These are phyloP conservation scores for Lottia scabra DNA, from an alignment of 2,888 invertebrate genomes.

Conservation along the genomic window DNA sequence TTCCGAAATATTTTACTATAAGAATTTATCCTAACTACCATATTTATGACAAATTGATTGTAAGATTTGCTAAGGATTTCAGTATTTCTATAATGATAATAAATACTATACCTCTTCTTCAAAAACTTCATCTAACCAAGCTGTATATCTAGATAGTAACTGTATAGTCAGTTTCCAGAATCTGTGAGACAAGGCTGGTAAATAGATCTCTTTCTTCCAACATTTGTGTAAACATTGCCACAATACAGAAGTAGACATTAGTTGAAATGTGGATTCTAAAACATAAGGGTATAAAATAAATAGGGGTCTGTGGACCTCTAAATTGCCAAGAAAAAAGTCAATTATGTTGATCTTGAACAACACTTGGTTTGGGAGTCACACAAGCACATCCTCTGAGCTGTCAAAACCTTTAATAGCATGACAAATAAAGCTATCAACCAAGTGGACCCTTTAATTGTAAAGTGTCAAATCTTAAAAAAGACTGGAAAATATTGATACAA, in stretches of 20 bases:
- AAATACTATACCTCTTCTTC: constrained; percentile 49
- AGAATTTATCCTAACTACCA: no score
- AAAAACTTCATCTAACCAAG: constrained; percentile 72
- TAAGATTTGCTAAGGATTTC: no score
- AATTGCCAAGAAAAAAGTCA: no score
- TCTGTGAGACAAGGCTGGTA: constrained; percentile 75
- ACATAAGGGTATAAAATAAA: constrained; percentile 10
- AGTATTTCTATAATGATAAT: no score
- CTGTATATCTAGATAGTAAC: constrained; percentile 82
- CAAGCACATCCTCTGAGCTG: no score
- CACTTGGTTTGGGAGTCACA: no score
- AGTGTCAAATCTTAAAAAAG: neutral
- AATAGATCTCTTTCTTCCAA: constrained; percentile 84
- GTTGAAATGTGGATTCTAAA: constrained; percentile 44
- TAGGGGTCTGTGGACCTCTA: no score
- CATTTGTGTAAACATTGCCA: constrained; percentile 75
- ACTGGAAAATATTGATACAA: neutral
- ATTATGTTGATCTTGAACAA: no score
- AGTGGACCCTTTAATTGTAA: neutral
- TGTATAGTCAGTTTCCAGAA: constrained; percentile 92
- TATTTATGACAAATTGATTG: no score
- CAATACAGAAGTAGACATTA: constrained; percentile 71
- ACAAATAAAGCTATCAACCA: no score
- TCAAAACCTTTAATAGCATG: no score
- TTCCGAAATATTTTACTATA: no score